Evolutionary conservation across 1,140 invertebrate species (phyloP), one percentile per base, ranked within the genome.

Genomic region (Drusus annulatus): DNA sequence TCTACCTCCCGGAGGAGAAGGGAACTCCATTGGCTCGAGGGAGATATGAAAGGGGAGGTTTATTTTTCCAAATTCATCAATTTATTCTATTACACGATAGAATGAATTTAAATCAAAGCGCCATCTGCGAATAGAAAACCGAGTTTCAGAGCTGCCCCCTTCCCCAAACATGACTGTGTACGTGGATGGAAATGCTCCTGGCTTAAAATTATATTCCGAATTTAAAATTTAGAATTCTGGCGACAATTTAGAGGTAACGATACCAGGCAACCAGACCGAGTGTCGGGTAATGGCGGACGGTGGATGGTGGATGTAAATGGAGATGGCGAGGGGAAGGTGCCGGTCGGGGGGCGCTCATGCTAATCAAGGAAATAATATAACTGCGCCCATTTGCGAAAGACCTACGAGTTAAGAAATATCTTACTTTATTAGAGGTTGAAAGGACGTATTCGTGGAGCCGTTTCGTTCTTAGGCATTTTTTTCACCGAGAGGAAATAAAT

Each of bases 51-150:
- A 51, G 45, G 23, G 31, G n/a, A 28, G 31, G 16, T 71, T 50
- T 65, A 31, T 65, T 65, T 51, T 71, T 71, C 17, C n/a, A 51
- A 71, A 71, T 71, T 71, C 68, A 71, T 71, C 31, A 71, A 71
- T 50, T 71, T 71, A 71, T 71, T 71, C 68, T 50, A 71, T 71
- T 71, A 71, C 68, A 71, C 68, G 68, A 45, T 50, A 51, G 68
- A 51, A 71, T 71, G 68, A 71, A 71, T 71, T 71, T 51, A 71
- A 71, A 71, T 51, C 68, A 71, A 71, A 21, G 68, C 31, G 68
- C 68, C 68, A 71, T 71, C 68, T 71, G 68, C 68, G 68, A 71
- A 71, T 65, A 31, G 62, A 65, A 65, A 31, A 28, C 62, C 16
- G 25, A 65, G 13, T 45, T 45, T 45, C 8, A 45, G 8, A 31